Base-by-base conservation (phyloP, 2,888 invertebrate genomes). In the Plebejus argus region DNA sequence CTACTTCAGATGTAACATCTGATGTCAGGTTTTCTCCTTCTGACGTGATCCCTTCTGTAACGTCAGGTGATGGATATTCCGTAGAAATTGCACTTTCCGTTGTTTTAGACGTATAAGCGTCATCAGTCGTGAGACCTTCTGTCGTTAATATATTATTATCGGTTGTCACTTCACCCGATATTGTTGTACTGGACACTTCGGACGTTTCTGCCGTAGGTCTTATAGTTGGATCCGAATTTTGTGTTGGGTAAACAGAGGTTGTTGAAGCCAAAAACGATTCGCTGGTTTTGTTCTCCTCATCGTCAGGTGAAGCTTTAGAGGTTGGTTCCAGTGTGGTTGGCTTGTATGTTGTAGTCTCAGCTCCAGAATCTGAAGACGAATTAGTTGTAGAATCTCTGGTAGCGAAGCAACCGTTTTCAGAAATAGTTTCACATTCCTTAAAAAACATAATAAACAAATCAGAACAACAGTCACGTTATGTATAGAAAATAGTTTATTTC, bases 371-470 rank as follows among this genome's bases (percentile, higher is more conserved):
- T 75, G 79, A 76, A 28, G 61, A 53, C 53, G 56, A 71, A 58
- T 70, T 18, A 3, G 77, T 78, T 35, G 78, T 56, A 6, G 76
- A 39, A 5, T 70, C 66, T 35, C 70, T 71, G 15, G 79, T 76
- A 5, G 80, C 80, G 10, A 78, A 81, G 76, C 82, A 82, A 33
- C 82, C 82, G 53, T 78, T 76, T 45, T 80, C 80, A 18, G 81
- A 61, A 61, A 61, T 61, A 23, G 23, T 61, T n/a, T 20, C 61
- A 10, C 61, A 61, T 49, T 49, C 49, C 49, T 49, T 49, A 15
- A 49, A 49, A 49, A 49, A 3, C 3, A 45, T 39, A 10, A 10
- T 39, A 39, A 39, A 10, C 10, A 39, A 39, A 39, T 39, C 2
- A 35, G 39, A 39, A 10, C 39, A 10, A 39, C 39, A 39, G 8